A percentile compares a stretch with the other conserved stretches of the same genome.
Evolutionary conservation across 2,888 invertebrate species (phyloP).

Genomic region (Heteromyza rotundicornis): DNA sequence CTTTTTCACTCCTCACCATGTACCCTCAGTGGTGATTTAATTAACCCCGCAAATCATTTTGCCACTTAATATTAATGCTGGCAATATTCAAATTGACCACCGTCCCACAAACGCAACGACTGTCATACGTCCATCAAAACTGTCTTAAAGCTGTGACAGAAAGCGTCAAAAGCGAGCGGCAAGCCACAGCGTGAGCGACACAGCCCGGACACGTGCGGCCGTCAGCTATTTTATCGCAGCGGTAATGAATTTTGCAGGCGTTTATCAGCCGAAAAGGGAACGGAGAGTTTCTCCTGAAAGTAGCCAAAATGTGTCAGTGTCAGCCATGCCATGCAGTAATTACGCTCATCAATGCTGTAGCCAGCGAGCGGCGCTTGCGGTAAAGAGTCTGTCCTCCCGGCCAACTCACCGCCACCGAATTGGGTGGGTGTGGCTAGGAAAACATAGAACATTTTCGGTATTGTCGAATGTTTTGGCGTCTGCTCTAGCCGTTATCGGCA

Average conservation of each 20-base stretch:
- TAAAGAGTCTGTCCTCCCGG: too few species aligned
- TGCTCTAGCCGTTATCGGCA: constrained; percentile 2
- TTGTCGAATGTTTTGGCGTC: neutral
- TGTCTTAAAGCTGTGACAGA: constrained; percentile 24
- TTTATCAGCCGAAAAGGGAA: too few species aligned
- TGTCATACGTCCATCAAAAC: constrained; percentile 23
- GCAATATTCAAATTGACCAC: constrained; percentile 31
- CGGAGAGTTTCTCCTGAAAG: too few species aligned
- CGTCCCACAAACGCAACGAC: constrained; percentile 14
- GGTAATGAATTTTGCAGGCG: too few species aligned
- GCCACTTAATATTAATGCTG: neutral
- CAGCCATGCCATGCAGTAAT: neutral
- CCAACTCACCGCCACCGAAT: neutral
- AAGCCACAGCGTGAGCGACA: neutral
- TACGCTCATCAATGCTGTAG: neutral
- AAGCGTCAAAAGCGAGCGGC: constrained; percentile 16
- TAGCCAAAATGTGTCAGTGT: neutral
- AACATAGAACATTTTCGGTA: neutral
- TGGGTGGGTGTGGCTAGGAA: neutral
- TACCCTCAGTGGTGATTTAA: constrained; percentile 24
- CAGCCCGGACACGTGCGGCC: neutral
- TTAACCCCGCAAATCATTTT: constrained; percentile 3
- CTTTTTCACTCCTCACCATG: too few species aligned
- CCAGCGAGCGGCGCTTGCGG: neutral
- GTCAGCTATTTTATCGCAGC: neutral